These are phyloP conservation scores for Corythornis vintsioides DNA, from an alignment of 2,113 vertebrate species.

Conservation along the genomic window DNA sequence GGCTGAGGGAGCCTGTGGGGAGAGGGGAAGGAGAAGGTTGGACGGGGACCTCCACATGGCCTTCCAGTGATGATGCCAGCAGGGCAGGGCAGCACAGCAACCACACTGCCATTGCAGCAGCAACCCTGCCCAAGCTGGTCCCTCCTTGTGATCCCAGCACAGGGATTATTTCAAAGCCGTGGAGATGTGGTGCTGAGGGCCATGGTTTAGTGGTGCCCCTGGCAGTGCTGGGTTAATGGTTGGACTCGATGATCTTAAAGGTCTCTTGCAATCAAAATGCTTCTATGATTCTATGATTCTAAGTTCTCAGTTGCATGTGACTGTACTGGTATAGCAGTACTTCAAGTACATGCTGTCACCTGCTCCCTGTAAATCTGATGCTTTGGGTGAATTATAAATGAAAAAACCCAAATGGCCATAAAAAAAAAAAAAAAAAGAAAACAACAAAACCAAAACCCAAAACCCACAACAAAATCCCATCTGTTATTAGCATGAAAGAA, in stretches of 20 bases:
- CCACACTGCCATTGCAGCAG: not conserved
- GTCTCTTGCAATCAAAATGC: not conserved
- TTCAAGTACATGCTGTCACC: not conserved
- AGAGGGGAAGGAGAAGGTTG: not conserved
- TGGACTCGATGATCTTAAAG: not conserved
- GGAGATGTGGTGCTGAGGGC: not conserved
- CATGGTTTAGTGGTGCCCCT: not conserved
- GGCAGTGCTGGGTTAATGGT: not conserved
- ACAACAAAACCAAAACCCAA: not conserved
- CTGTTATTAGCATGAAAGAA: not conserved
- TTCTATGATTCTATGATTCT: not conserved
- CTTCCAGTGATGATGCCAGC: accelerated
- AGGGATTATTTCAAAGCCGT: not conserved
- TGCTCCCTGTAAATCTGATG: not conserved
- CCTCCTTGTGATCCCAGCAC: not conserved
- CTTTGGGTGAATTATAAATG: not conserved
- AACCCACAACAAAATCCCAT: not conserved
- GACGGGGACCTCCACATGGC: accelerated
- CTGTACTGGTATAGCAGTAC: not conserved
- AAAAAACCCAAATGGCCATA: not conserved
- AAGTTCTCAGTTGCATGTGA: not conserved
- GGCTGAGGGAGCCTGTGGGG: slow-evolving; percentile 77
- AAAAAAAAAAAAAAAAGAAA: not conserved
- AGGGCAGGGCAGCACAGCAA: not conserved
- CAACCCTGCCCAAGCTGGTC: no score